Evolutionary conservation across 2,888 invertebrate genomes (phyloP).

Genomic region (Microplitis deprimator): DNA sequence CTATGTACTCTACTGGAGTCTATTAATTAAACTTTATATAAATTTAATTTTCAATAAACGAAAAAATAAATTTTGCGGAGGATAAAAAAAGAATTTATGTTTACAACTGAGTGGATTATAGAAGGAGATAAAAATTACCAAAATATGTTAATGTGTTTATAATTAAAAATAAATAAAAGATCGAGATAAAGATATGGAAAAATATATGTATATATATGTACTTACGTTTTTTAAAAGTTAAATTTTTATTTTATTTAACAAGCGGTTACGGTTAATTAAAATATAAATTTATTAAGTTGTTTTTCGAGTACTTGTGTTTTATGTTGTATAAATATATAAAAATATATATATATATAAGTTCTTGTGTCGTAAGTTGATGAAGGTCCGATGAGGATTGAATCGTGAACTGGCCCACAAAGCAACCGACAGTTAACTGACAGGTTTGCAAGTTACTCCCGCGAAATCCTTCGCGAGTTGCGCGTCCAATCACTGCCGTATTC

Average conservation of each 20-base stretch:
- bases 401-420: slow-evolving; percentile 53
- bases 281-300: neutral
- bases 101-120: too few relatives aligned
- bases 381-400: slow-evolving; percentile 17
- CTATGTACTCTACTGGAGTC: slow-evolving; percentile 49
- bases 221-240: neutral
- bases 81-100: too few relatives aligned
- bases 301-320: neutral
- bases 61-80: too few relatives aligned
- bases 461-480: slow-evolving; percentile 49
- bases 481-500: slow-evolving; percentile 35
- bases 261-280: neutral
- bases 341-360: neutral
- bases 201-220: neutral
- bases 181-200: too few relatives aligned
- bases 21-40: too few relatives aligned
- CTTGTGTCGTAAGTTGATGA: neutral
- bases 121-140: neutral
- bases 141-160: neutral
- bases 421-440: slow-evolving; percentile 57
- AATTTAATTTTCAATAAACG: too few relatives aligned
- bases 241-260: neutral
- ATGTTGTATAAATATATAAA: neutral
- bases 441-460: slow-evolving; percentile 44
- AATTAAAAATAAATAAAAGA: neutral